Evolutionary conservation across 2,797 vertebrate species (phyloP), one percentile per base, ranked within the genome.

Genomic region (Benthosema pterotum): DNA sequence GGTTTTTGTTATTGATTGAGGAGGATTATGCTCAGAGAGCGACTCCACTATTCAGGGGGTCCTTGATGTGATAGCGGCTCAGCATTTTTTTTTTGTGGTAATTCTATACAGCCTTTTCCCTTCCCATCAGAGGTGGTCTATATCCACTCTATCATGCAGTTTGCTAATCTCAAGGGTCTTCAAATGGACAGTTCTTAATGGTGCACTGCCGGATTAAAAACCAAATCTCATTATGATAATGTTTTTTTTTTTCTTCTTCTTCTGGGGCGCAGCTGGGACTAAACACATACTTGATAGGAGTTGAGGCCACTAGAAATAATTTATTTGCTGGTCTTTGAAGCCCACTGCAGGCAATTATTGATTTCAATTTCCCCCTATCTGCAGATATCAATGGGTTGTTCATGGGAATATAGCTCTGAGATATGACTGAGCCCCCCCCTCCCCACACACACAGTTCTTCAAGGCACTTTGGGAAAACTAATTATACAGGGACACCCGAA

Each of bases 401-500:
- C 28, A 61, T 22, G 59, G 67, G 57, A 63, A 70, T 63, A 73
- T 42, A 78, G 66, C 71, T 79, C 48, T 73, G 55, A 65, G 67
- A 72, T 79, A 52, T 65, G 15, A 38, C 32, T 38, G 32, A 38
- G 32, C 32, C 55, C 52, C 14, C 12, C 43, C 32, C n/a, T n/a
- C n/a, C n/a, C n/a, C n/a, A n/a, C n/a, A n/a, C n/a, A n/a, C n/a
- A n/a, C 13, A 52, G 38, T 67, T 80, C 57, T 67, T 80, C 57
- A 80, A 61, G 69, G 61, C 60, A 51, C 60, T 57, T 19, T 11
- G 77, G 69, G 57, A 78, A 81, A 82, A 63, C 28, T 83, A 78
- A 85, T 80, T 77, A 74, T 63, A 70, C 71, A 15, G 68, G 64
- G 68, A 79, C 76, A 13, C 42, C 42, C 22, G 43, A 17, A 19